phyloP scores from a whole-genome alignment of 2,888 invertebrate genomes.

The Artemia sp. region DNA sequence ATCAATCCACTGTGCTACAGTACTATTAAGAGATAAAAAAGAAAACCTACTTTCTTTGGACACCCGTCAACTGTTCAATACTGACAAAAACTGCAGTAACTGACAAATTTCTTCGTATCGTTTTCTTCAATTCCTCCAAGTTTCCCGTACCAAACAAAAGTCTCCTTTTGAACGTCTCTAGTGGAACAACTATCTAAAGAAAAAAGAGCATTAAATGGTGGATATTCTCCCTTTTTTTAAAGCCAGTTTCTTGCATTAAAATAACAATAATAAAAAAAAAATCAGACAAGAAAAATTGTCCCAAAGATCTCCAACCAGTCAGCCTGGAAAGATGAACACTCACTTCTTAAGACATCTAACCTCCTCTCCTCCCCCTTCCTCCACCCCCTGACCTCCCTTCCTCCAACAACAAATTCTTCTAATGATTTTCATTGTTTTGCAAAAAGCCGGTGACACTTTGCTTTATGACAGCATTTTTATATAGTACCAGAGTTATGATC shows the following conservation, averaged over 20 bases:
- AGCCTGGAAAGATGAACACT: no score
- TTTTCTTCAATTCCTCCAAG: constrained; percentile 39
- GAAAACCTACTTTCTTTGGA: constrained; percentile 7
- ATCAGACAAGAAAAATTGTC: no score
- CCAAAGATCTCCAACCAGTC: no score
- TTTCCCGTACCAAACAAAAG: constrained; percentile 47
- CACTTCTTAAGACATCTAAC: neutral
- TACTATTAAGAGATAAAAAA: no score
- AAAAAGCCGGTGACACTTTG: no score
- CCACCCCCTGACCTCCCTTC: neutral
- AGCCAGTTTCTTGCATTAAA: no score
- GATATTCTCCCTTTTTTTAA: no score
- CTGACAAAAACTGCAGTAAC: constrained; percentile 15
- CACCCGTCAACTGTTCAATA: constrained; percentile 14
- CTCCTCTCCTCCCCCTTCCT: neutral
- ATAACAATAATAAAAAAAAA: no score
- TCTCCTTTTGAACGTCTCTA: constrained; percentile 41
- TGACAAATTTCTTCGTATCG: constrained; percentile 30
- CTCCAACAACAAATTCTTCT: neutral
- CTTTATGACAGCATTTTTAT: no score
- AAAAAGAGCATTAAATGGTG: neutral
- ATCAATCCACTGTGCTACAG: no score
- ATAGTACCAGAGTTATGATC: no score
- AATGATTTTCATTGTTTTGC: no score
- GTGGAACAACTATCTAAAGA: constrained; percentile 36